Evolutionary conservation across 2,113 vertebrate species (phyloP), one percentile per base, ranked within the genome.

Genomic region (Sprattus sprattus): DNA sequence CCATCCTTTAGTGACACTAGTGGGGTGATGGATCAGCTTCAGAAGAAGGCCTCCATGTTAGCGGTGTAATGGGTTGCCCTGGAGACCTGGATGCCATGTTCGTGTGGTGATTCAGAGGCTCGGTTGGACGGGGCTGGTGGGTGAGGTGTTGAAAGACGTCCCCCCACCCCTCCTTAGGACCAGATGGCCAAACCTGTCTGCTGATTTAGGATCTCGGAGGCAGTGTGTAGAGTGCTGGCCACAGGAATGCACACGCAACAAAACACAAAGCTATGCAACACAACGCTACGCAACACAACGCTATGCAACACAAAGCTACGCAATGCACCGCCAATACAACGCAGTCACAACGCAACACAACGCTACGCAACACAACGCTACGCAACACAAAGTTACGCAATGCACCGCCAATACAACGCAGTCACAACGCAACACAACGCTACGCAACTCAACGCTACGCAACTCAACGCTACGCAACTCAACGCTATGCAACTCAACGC

Each of bases 211-310:
- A 96, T 95, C 92, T 92, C 91, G 95, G 91, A 84, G 94, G 91
- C 91, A 90, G 96, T 96, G 97, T 97, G 96, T 97, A 97, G 97
- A 97, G 96, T 95, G 91, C 96, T 94, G 96, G 91, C 89, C 83
- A 94, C 93, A 96, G 95, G 96, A 97, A 97, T 97, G 96, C 94
- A 96, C 97, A 98, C 93, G 93, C 94, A 95, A 96, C 95, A 95
- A 92, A 88, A 94, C 95, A 95, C 92, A 47, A 91, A 94, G 96
- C 94, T n/a, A 98, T 93, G 93, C 94, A 95, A 96, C 95, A 95
- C 92, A 88, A 94, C 95, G 95, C 92, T 45, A 91, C 94, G 96
- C 94, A 39, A 2, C 39, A 39, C 39, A 39, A 39, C 39, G 39
- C 47, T 49, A 49, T 1, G 10, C 47, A 4, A 60, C 18, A 20